Evolutionary conservation across 2,888 invertebrate species (phyloP), one percentile per base, ranked within the genome.

Genomic region (Campoplex capitator): DNA sequence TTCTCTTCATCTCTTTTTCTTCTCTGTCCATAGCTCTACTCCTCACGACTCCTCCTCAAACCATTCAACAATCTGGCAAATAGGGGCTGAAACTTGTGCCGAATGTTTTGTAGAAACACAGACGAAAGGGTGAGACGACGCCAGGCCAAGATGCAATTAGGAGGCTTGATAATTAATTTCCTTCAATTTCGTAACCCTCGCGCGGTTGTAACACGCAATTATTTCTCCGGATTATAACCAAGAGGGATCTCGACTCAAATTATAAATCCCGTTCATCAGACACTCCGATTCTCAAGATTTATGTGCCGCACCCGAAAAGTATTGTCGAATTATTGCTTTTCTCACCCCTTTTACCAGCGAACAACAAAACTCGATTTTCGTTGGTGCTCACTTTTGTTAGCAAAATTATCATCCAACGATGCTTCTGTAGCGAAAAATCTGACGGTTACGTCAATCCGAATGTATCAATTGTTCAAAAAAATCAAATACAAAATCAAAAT

Each of bases 161-260:
- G 74, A 62, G 32, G 71, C 23, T 45, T 85, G 54, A 67, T 54
- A 81, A 71, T 81, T 56, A 77, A 85, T 79, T 74, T 45, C 45
- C n/a, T 62, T 62, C 71, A 48, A 32, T 56, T 62, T 51, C 42
- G 48, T 28, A 42, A 11, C n/a, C 3, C 58, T 38, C 65, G 32
- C 65, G 32, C 67, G 51, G 13, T 42, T 16, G 23, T 65, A 23
- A 28, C 11, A n/a, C 58, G 65, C 67, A 67, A 81, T 67, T 65
- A 74, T 65, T 67, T 32, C 18, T 51, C 54, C 9, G n/a, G 54
- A 38, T 28, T 4, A 51, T 65, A 38, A 42, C 28, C 23, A 35
- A 28, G 18, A 54, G 16, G 58, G 23, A 23, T 70, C 48, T 45
- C 6, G 3, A 45, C 48, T 48, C 2, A 16, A 70, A 70, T 70